These are phyloP conservation scores for Lycodopsis pacificus DNA, from an alignment of 2,797 vertebrate genomes.

Conservation along the genomic window DNA sequence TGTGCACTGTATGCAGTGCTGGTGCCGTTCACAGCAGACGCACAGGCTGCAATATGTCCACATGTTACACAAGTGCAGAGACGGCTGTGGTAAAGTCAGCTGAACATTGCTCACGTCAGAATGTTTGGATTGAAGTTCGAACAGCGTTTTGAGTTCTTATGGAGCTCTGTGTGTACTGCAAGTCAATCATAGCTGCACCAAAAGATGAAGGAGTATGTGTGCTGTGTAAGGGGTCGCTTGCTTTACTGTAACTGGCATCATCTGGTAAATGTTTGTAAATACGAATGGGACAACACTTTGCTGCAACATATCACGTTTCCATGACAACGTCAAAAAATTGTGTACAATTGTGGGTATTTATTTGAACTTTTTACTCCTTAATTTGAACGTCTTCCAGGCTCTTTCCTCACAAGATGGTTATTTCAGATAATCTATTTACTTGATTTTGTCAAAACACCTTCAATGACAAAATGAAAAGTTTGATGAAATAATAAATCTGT, in stretches of 20 bases:
- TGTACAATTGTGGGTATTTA: not conserved
- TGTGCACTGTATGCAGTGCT: slow-evolving; percentile 35
- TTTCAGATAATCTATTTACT: no score
- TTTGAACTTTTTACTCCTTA: no score
- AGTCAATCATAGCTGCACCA: not conserved
- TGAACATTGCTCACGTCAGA: not conserved
- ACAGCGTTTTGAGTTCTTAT: no score
- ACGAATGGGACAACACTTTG: no score
- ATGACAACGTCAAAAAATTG: not conserved
- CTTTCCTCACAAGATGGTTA: no score
- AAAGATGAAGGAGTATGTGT: not conserved
- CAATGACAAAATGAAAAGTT: no score
- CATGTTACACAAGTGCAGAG: slow-evolving; percentile 6
- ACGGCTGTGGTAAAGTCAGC: slow-evolving; percentile 15
- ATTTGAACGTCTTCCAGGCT: no score
- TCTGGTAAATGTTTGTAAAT: not conserved
- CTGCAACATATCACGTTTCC: no score
- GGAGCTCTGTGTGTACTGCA: not conserved
- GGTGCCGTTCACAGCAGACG: slow-evolving; percentile 39
- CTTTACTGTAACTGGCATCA: not conserved
- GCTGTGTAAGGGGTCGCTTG: not conserved
- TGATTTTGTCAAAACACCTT: no score
- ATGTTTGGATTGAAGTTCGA: not conserved
- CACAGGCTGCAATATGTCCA: not conserved
- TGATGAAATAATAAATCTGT: no score